Evolutionary conservation across 2,888 invertebrate species (phyloP), one percentile per base, ranked within the genome.

Genomic region (Conistra vaccinii): DNA sequence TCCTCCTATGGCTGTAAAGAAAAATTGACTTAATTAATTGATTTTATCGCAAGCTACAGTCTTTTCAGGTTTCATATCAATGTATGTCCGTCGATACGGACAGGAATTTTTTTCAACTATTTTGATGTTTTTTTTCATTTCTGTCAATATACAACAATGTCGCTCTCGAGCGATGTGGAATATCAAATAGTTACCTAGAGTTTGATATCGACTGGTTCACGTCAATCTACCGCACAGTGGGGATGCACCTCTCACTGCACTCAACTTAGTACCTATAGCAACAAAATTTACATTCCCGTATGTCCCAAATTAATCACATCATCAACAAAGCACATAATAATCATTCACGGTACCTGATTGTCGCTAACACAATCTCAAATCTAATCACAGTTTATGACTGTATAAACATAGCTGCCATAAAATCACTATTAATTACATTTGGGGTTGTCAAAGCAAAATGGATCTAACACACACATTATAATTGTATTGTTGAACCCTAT

Each of bases 331-430:
- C 68, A 78, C 77, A 81, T 81, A 77, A 83, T 85, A 85, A 81
- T 85, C 57, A 85, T 69, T 81, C 77, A 85, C 78, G 51, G 66
- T 70, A 84, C 81, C 78, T 81, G 73, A 81, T 78, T 68, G 72
- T 51, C n/a, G 60, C 45, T 17, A 69, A 82, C 79, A 58, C 76
- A 65, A 86, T 85, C 78, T 57, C 62, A 67, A 71, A 85, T 83
- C 73, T 83, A 72, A 87, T 87, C 87, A 79, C 80, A 79, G 77
- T 86, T 86, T 85, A 87, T 81, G 81, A 81, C 73, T 53, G 32
- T 32, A 71, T 73, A 74, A 78, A 83, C 85, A 87, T 55, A 60
- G 70, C 65, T 23, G 65, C 76, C 66, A 62, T 83, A 85, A 87
- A 87, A 85, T 81, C 66, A 77, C 74, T 65, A 78, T 75, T 76